A percentile compares a stretch with the other conserved stretches of the same genome.
Evolutionary conservation across 2,888 invertebrate genomes (phyloP).

Genomic region (Chrysomela aeneicollis): DNA sequence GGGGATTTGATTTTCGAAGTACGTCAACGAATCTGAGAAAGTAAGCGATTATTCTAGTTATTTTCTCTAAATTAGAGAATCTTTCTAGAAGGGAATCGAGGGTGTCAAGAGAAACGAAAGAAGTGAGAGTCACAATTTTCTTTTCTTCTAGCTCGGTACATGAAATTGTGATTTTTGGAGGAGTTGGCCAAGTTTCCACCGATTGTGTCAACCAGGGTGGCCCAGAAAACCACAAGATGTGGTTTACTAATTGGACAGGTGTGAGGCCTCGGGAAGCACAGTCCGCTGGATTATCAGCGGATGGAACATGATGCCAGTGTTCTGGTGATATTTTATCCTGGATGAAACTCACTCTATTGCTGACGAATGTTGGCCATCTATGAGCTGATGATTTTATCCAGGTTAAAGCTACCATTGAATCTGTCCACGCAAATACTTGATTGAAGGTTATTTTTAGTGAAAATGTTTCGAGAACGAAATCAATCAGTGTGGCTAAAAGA

Average conservation of each 20-base stretch:
- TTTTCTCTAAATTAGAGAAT: background rate
- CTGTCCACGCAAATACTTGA: background rate
- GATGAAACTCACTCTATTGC: background rate
- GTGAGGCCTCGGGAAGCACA: background rate
- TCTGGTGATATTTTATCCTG: constrained; percentile 1
- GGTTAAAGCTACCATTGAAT: background rate
- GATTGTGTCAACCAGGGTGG: background rate
- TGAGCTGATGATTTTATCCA: background rate
- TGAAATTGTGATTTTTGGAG: too few relatives aligned
- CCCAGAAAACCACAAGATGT: background rate
- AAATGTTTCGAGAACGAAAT: background rate
- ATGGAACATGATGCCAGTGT: background rate
- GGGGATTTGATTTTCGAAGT: too few relatives aligned
- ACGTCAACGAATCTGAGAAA: background rate
- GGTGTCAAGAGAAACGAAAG: background rate
- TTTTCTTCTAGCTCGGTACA: too few relatives aligned
- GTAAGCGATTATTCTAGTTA: background rate
- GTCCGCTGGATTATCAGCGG: background rate
- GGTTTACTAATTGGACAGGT: background rate
- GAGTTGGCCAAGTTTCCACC: background rate
- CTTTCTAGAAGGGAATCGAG: background rate
- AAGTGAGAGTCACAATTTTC: background rate
- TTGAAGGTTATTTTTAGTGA: background rate
- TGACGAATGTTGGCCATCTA: background rate
- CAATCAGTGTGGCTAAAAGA: background rate